phyloP scores from a whole-genome alignment of 2,888 invertebrate genomes.

The Drosophila nr. medialis region DNA sequence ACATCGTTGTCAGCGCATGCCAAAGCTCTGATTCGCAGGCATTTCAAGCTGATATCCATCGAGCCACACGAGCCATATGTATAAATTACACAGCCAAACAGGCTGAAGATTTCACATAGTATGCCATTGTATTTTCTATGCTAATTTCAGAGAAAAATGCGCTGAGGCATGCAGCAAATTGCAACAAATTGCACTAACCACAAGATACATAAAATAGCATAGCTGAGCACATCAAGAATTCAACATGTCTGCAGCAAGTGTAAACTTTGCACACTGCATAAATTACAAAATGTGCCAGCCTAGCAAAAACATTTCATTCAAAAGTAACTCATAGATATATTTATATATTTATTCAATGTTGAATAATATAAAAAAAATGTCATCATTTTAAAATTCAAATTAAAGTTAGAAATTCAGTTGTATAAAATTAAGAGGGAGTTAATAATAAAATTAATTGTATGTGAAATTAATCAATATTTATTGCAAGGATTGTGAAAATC shows the following conservation, averaged over 20 bases:
- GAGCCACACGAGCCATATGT: slow-evolving; percentile 39
- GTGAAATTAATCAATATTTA: neutral
- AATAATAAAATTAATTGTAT: neutral
- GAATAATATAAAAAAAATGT: too few relatives aligned
- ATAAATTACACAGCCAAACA: slow-evolving; percentile 7
- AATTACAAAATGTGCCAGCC: slow-evolving; percentile 42
- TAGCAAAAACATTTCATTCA: slow-evolving; percentile 38
- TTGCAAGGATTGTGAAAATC: neutral
- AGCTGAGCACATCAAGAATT: slow-evolving; percentile 24
- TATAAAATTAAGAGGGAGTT: neutral
- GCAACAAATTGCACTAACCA: slow-evolving; percentile 54
- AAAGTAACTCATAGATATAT: neutral
- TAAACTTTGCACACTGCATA: slow-evolving; percentile 32
- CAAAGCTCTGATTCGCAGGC: slow-evolving; percentile 57
- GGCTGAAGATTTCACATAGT: slow-evolving; percentile 5
- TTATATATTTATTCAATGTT: too few relatives aligned
- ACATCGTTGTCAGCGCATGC: slow-evolving; percentile 71
- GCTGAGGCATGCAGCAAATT: slow-evolving; percentile 57
- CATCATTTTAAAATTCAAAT: neutral
- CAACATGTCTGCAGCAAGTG: slow-evolving; percentile 41
- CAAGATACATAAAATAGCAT: slow-evolving; percentile 36
- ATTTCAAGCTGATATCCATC: slow-evolving; percentile 41
- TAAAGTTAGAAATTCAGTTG: neutral
- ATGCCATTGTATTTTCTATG: slow-evolving; percentile 32
- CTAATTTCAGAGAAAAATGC: slow-evolving; percentile 52